Evolutionary conservation across 2,113 vertebrate genomes (phyloP), one percentile per base, ranked within the genome.

Genomic region (Pomatorhinus ruficollis): DNA sequence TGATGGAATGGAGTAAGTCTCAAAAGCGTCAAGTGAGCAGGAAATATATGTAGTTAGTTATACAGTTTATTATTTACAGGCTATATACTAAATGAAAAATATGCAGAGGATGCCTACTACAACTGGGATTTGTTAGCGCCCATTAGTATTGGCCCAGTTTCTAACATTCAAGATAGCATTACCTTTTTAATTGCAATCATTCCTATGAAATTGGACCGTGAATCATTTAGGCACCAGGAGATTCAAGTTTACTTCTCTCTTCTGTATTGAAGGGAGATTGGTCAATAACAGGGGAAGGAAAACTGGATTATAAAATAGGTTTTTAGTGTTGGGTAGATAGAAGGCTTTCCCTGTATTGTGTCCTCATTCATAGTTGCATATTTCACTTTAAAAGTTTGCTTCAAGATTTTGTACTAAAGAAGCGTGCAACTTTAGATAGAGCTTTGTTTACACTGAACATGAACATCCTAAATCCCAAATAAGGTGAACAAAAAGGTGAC

Each of bases 1-100:
- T 91, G 94, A 97, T 97, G 97, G 97, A 98, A 98, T 98, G 98
- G 87, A 98, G 64, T 97, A 97, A 96, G 83, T 98, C 86, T 98
- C 90, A 97, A 97, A 97, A 98, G 89, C 93, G 92, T 96, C 96
- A 97, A 95, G 95, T 97, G 96, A 97, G 96, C 96, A 97, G 97
- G 97, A 98, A 98, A 98, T 97, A 92, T 88, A 98, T 71, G 92
- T 97, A 97, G 83, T 95, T 94, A 96, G 91, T 96, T 95, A 95
- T 47, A 97, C 44, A 83, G 91, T 87, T 84, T 96, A 97, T 85
- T 96, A 97, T 96, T 97, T 97, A 98, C 78, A 98, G 82, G 71
- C 64, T 96, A 72, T 92, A 95, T 61, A 95, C 89, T 91, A 77
- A 96, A 94, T 95, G 88, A 94, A 96, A 97, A 82, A 83, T 93